Conservation (phyloP, 2,797 vertebrate genomes). For the Rhabdophis nuchalis region DNA sequence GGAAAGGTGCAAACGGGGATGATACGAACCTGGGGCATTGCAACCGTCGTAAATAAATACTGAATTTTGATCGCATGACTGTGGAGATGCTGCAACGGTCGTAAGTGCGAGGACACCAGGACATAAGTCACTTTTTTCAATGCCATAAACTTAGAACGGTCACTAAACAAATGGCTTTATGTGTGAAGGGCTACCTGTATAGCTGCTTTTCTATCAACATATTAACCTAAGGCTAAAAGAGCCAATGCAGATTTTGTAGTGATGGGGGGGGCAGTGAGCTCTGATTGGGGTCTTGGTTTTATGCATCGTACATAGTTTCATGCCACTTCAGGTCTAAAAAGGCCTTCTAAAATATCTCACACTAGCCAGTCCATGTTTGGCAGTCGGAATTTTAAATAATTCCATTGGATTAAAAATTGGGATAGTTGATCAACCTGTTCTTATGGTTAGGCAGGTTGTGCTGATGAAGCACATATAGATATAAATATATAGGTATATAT, state of each 20-base stretch:
- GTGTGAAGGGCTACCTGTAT: neutral
- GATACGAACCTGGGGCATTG: neutral
- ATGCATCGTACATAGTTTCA: neutral
- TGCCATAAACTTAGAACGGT: neutral
- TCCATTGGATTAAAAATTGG: neutral
- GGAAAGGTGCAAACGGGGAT: neutral
- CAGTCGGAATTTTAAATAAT: neutral
- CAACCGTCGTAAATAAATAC: neutral
- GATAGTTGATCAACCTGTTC: neutral
- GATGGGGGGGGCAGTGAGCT: neutral
- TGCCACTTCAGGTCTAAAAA: neutral
- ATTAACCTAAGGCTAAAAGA: neutral
- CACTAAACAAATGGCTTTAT: neutral
- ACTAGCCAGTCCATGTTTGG: neutral
- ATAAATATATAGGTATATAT: neutral
- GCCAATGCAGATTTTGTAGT: neutral
- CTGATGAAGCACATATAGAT: neutral
- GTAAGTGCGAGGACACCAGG: neutral
- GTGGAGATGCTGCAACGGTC: neutral
- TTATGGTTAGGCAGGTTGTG: constrained; percentile 5
- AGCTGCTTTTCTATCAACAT: neutral
- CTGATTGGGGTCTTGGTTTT: neutral
- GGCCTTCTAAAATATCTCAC: neutral
- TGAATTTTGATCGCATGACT: neutral
- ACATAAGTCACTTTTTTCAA: neutral